phyloP scores from a whole-genome alignment of 2,113 vertebrate genomes.

The Neomonachus schauinslandi region DNA sequence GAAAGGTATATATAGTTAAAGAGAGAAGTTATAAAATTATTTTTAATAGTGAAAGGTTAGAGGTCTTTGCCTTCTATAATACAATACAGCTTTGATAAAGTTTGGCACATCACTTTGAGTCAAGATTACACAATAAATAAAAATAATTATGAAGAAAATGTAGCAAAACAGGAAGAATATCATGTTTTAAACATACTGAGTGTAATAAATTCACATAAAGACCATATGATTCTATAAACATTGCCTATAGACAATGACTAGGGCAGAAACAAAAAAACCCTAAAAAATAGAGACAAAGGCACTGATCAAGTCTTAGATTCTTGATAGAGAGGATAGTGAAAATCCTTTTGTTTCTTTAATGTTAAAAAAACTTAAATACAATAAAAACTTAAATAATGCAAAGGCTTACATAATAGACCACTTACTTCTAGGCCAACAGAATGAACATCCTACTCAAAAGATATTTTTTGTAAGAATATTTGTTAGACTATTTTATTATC shows the following conservation, averaged over 20 bases:
- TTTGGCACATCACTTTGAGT: not conserved
- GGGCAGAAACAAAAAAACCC: rapidly evolving
- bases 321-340: not conserved
- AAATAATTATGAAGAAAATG: conserved; percentile 23
- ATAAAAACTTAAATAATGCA: conserved; percentile 43
- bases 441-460: conserved; percentile 62
- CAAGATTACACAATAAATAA: not conserved
- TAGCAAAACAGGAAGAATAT: not conserved
- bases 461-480: conserved; percentile 60
- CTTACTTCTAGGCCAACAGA: conserved; percentile 55
- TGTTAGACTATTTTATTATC: conserved; percentile 55
- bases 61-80: not conserved
- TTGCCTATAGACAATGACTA: not conserved
- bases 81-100: not conserved
- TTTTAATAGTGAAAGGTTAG: not conserved
- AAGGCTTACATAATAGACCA: conserved; percentile 33
- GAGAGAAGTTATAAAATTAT: not conserved
- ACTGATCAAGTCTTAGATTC: not conserved
- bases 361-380: conserved; percentile 28
- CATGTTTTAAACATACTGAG: not conserved
- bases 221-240: not conserved
- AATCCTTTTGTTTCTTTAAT: not conserved
- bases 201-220: conserved; percentile 19
- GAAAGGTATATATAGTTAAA: not conserved
- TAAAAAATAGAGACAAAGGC: not conserved